Conservation (phyloP, 2,888 invertebrate species). For the Cordilura impudica region DNA sequence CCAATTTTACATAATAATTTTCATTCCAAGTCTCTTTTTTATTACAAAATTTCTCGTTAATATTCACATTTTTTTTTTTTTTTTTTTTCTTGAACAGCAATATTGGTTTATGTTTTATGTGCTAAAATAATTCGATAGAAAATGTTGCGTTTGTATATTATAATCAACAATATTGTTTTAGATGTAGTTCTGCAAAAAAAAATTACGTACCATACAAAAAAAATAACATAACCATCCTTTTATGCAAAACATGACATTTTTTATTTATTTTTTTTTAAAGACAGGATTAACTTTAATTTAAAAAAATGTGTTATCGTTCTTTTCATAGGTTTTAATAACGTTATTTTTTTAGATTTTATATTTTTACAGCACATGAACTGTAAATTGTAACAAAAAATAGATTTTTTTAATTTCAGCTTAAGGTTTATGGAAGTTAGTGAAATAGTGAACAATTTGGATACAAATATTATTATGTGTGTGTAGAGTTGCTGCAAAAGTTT, state of each 20-base stretch:
- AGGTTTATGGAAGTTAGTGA: neutral
- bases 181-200: too few species aligned
- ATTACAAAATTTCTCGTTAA: too few species aligned
- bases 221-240: neutral
- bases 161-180: too few species aligned
- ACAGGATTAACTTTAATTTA: slow-evolving; percentile 55
- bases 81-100: too few species aligned
- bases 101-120: too few species aligned
- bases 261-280: slow-evolving; percentile 17
- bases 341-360: slow-evolving; percentile 4
- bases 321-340: slow-evolving; percentile 39
- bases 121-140: too few species aligned
- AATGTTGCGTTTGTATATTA: too few species aligned
- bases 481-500: neutral
- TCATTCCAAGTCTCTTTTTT: too few species aligned
- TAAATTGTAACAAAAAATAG: neutral
- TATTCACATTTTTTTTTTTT: too few species aligned
- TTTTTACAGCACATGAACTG: neutral
- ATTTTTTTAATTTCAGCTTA: neutral
- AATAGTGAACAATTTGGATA: neutral
- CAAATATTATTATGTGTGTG: neutral
- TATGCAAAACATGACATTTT: neutral
- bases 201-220: too few species aligned
- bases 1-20: too few species aligned
- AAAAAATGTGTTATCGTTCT: slow-evolving; percentile 31